phyloP scores from a whole-genome alignment of 2,888 invertebrate species.

The Sinotaia quadrata region DNA sequence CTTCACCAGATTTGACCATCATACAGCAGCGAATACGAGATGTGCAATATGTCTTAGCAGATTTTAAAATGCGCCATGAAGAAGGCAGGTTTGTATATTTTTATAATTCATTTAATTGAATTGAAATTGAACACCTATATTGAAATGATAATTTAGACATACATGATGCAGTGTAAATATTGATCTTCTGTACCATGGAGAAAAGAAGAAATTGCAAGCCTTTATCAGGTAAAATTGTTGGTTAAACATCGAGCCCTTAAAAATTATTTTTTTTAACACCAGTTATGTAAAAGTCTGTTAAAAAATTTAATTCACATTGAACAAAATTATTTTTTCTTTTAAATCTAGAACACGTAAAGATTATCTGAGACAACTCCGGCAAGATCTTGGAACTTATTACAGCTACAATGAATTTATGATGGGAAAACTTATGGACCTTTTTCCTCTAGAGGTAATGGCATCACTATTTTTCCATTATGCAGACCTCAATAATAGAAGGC shows the following conservation, averaged over 20 bases:
- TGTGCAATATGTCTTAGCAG: conserved; percentile 82
- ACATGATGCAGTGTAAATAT: too few species aligned
- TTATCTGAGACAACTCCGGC: conserved; percentile 84
- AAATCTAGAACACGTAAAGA: conserved; percentile 78
- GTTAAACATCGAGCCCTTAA: too few species aligned
- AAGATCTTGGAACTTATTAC: conserved; percentile 93
- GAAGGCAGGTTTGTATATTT: conserved; percentile 65
- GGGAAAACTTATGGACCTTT: conserved; percentile 79
- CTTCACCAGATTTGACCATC: conserved; percentile 79
- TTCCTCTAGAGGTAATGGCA: conserved; percentile 67
- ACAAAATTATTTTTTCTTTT: background rate
- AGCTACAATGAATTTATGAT: conserved; percentile 97
- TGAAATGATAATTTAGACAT: too few species aligned
- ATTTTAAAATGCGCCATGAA: conserved; percentile 78
- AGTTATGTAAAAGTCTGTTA: background rate
- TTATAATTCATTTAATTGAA: background rate
- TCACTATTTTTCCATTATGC: too few species aligned
- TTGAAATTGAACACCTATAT: too few species aligned
- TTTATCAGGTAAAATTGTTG: too few species aligned
- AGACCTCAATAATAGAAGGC: too few species aligned
- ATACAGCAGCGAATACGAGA: conserved; percentile 93
- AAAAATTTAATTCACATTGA: background rate
- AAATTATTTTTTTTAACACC: background rate
- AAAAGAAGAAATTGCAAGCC: too few species aligned
- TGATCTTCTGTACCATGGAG: too few species aligned